These are phyloP conservation scores for Elachura formosa DNA, from an alignment of 2,113 vertebrate genomes.

Conservation along the genomic window DNA sequence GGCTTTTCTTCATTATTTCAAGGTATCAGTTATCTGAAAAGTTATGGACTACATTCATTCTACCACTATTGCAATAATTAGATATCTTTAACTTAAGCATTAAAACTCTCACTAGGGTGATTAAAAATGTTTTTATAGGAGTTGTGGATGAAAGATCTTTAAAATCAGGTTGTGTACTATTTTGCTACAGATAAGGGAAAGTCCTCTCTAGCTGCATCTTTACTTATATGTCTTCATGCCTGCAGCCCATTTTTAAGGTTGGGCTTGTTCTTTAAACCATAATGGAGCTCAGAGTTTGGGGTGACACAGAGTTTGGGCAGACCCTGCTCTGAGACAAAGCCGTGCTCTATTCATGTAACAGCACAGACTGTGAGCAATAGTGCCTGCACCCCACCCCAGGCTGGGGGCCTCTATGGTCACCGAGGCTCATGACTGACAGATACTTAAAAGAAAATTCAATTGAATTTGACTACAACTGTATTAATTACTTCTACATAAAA, in stretches of 20 bases:
- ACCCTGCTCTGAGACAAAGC: background rate
- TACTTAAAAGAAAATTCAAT: background rate
- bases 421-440: background rate
- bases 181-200: background rate
- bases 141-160: background rate
- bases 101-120: background rate
- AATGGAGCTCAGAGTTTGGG: background rate
- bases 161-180: background rate
- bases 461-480: background rate
- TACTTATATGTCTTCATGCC: background rate
- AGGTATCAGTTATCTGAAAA: background rate
- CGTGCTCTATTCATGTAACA: fast-evolving
- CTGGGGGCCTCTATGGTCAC: fast-evolving
- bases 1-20: background rate
- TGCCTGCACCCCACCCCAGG: fast-evolving
- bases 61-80: background rate
- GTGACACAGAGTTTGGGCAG: fast-evolving
- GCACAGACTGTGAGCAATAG: fast-evolving
- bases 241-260: background rate
- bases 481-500: background rate
- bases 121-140: background rate
- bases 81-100: background rate
- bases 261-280: background rate
- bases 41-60: background rate
- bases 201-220: background rate